Evolutionary conservation across 1,140 invertebrate genomes (phyloP).

Genomic region (Bombus huntii): DNA sequence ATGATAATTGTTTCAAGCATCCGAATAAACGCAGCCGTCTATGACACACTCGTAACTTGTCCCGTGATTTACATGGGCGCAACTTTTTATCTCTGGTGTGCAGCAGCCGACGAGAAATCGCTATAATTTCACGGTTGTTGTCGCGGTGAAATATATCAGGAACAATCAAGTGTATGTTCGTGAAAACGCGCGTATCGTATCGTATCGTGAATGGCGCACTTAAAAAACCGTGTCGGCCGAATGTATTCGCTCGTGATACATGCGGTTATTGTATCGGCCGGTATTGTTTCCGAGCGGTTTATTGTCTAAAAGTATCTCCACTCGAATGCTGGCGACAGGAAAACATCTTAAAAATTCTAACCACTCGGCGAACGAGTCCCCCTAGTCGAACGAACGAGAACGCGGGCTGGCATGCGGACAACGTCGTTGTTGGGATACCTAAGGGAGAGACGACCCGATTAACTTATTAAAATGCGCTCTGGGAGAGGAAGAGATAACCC

Average conservation of each 20-base stretch:
- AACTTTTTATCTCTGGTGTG: slow-evolving; percentile 13
- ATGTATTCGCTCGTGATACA: slow-evolving; percentile 9
- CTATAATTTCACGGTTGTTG: slow-evolving; percentile 5
- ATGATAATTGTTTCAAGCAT: not conserved
- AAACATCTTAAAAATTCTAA: slow-evolving; percentile 43
- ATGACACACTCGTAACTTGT: not conserved
- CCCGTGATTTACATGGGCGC: not conserved
- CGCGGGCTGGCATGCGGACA: slow-evolving; percentile 21
- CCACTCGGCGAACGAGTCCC: not conserved
- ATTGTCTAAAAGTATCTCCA: slow-evolving; percentile 34
- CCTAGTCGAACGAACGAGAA: not conserved
- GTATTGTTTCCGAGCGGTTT: slow-evolving; percentile 16
- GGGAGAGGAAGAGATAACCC: slow-evolving; percentile 26
- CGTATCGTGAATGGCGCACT: slow-evolving; percentile 21
- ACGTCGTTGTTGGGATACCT: not conserved
- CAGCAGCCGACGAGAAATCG: not conserved
- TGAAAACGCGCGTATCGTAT: not conserved
- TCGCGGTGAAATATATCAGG: not conserved
- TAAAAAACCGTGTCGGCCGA: slow-evolving; percentile 4
- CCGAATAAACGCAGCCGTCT: not conserved
- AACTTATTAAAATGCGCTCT: slow-evolving; percentile 56
- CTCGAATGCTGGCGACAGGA: slow-evolving; percentile 1
- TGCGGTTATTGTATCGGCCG: slow-evolving; percentile 28
- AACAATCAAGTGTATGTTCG: not conserved
- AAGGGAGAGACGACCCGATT: slow-evolving; percentile 35